Conservation (phyloP, 2,888 invertebrate genomes). For the Agonopterix arenella region DNA sequence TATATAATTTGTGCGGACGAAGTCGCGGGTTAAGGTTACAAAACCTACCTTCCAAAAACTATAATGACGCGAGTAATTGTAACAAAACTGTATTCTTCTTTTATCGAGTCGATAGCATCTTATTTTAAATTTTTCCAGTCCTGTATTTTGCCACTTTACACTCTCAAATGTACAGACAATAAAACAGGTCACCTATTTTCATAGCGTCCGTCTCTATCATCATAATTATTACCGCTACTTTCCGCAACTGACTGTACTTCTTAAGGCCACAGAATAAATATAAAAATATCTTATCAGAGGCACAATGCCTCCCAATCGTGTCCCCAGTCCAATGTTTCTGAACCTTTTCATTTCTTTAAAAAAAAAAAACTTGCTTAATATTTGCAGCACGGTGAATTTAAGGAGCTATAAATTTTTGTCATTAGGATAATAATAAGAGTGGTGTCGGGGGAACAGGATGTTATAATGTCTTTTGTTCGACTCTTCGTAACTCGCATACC, state of each 20-base stretch:
- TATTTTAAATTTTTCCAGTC: no score
- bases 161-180: no score
- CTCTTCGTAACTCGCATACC: slow-evolving; percentile 63
- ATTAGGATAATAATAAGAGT: slow-evolving; percentile 73
- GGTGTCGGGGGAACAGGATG: slow-evolving; percentile 69
- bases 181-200: no score
- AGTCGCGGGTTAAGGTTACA: no score
- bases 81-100: no score
- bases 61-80: no score
- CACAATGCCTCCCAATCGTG: slow-evolving; percentile 27
- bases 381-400: slow-evolving; percentile 70
- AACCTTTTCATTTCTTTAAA: slow-evolving; percentile 3
- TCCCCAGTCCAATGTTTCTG: neutral
- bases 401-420: slow-evolving; percentile 72
- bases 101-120: no score
- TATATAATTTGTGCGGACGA: no score
- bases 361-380: slow-evolving; percentile 41
- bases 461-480: slow-evolving; percentile 73
- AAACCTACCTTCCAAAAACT: no score
- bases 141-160: no score
- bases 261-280: neutral
- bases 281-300: slow-evolving; percentile 23
- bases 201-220: no score
- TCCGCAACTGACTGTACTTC: slow-evolving; percentile 7
- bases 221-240: no score